phyloP scores from a whole-genome alignment of 2,797 vertebrate species.

The Melopsittacus undulatus region DNA sequence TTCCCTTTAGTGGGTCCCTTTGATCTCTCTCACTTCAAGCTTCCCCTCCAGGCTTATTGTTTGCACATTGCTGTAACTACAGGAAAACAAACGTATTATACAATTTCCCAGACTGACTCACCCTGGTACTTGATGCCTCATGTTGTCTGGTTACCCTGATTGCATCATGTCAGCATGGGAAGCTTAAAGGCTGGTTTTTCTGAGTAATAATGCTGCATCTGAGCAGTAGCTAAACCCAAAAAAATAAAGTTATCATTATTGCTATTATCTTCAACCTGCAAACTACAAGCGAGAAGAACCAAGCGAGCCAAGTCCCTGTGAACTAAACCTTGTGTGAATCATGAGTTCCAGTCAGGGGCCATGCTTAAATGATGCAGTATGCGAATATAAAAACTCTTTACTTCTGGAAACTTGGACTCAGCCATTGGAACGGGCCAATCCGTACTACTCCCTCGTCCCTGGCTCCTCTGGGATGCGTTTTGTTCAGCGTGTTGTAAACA shows the following conservation, averaged over 20 bases:
- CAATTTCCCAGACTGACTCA: conserved; percentile 70
- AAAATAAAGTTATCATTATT: neutral
- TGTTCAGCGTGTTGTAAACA: conserved; percentile 7
- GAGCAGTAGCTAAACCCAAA: neutral
- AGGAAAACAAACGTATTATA: conserved; percentile 55
- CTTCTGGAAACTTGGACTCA: conserved; percentile 68
- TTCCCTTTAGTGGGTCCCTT: conserved; percentile 50
- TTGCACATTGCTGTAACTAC: conserved; percentile 61
- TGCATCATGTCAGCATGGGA: conserved; percentile 53
- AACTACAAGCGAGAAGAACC: neutral
- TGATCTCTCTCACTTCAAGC: conserved; percentile 58
- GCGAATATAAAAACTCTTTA: conserved; percentile 28
- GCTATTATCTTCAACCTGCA: conserved; percentile 33
- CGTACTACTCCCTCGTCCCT: conserved; percentile 8
- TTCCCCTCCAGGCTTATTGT: conserved; percentile 65
- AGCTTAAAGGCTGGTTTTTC: conserved; percentile 57
- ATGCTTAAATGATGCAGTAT: conserved; percentile 30
- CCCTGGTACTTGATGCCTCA: conserved; percentile 28
- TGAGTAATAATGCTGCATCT: conserved; percentile 38
- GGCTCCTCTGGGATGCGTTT: conserved; percentile 33
- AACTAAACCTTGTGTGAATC: conserved; percentile 41
- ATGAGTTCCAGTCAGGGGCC: conserved; percentile 52
- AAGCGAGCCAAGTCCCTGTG: conserved; percentile 3
- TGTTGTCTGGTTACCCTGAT: conserved; percentile 52
- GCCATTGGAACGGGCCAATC: neutral